Evolutionary conservation across 1,140 invertebrate species (phyloP).

Genomic region (Diorhabda carinulata): DNA sequence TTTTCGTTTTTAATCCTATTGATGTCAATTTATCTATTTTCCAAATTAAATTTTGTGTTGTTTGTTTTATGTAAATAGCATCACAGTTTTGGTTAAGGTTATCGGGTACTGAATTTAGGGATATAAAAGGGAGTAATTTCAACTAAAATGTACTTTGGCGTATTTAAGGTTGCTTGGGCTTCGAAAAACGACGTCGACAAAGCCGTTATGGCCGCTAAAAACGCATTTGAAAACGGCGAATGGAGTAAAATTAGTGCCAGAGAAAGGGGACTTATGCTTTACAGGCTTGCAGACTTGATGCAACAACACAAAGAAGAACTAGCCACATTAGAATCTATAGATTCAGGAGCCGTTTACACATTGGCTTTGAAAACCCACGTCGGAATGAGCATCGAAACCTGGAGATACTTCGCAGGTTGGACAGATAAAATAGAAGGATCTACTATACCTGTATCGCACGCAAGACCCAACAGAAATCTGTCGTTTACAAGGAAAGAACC

Average conservation of each 20-base stretch:
- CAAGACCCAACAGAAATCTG: constrained; percentile 85
- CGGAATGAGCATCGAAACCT: constrained; percentile 91
- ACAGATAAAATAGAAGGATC: constrained; percentile 91
- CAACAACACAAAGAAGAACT: constrained; percentile 90
- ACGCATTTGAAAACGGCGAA: constrained; percentile 81
- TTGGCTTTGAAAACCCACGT: constrained; percentile 91
- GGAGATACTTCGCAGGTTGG: constrained; percentile 91
- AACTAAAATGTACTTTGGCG: neutral
- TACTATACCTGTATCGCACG: constrained; percentile 84
- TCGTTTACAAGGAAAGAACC: constrained; percentile 87
- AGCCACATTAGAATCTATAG: constrained; percentile 87
- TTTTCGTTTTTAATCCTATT: no score
- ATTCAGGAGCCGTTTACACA: constrained; percentile 94
- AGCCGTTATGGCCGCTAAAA: constrained; percentile 81
- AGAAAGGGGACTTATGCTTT: constrained; percentile 72
- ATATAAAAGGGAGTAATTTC: no score
- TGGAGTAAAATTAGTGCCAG: constrained; percentile 85
- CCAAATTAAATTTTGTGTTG: no score
- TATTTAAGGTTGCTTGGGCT: constrained; percentile 65
- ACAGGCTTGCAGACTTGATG: constrained; percentile 89
- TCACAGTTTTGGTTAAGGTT: no score
- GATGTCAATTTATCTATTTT: no score
- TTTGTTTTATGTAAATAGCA: no score
- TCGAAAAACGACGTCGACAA: constrained; percentile 77
- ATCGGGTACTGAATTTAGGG: no score